Conservation (phyloP, 1,140 invertebrate species). For the Pseudomyrmex pallidus region DNA sequence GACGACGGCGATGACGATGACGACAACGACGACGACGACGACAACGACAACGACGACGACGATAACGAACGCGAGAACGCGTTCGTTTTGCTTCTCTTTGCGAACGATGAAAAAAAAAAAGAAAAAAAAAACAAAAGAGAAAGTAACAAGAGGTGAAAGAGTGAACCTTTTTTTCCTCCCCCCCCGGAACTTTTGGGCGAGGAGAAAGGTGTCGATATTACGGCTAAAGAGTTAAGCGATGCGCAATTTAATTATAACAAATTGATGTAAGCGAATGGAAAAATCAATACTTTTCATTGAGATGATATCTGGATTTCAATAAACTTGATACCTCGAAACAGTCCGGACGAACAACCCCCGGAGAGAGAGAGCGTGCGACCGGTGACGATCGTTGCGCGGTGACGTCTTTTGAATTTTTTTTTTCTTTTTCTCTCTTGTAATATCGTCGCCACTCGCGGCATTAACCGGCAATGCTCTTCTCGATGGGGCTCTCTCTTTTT, state of each 20-base stretch:
- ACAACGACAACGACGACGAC: too few relatives aligned
- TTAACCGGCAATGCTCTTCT: constrained; percentile 23
- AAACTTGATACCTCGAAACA: constrained; percentile 83
- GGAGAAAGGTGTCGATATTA: constrained; percentile 46
- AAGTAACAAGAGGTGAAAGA: constrained; percentile 29
- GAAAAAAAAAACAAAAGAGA: constrained; percentile 49
- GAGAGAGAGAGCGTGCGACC: constrained; percentile 31
- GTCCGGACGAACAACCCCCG: constrained; percentile 23
- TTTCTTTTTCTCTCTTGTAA: too few relatives aligned
- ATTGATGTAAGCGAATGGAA: constrained; percentile 82
- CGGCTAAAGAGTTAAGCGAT: constrained; percentile 77
- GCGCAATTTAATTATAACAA: constrained; percentile 79
- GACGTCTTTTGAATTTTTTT: neutral
- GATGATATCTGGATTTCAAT: constrained; percentile 82
- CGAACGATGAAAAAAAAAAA: constrained; percentile 41
- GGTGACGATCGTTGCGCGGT: neutral
- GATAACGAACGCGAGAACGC: constrained; percentile 1
- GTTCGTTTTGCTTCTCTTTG: constrained; percentile 44
- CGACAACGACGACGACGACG: constrained; percentile 3
- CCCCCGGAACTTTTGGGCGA: constrained; percentile 44
- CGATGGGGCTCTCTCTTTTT: constrained; percentile 15
- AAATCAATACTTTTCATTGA: constrained; percentile 81
- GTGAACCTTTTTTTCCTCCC: constrained; percentile 48
- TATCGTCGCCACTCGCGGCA: neutral
- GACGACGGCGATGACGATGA: neutral